Base-by-base conservation (phyloP, 2,797 vertebrate genomes). In the Holocentrus rufus region DNA sequence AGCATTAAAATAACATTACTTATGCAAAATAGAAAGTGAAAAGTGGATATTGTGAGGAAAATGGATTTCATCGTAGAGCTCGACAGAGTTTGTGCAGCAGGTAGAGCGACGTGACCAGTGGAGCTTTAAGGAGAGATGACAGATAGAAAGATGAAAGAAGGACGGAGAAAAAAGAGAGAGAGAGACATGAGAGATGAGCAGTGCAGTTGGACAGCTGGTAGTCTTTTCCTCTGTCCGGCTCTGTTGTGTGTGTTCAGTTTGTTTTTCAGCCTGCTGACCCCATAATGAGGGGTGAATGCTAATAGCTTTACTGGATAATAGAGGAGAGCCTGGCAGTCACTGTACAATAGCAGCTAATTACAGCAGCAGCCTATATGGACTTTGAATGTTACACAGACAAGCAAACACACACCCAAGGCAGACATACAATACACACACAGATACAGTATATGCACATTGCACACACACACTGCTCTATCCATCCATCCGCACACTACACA, bases 1-100 rank as follows among this genome's bases (percentile, higher is more conserved):
- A 39, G 60, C 72, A 65, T 74, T 83, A 74, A 77, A 78, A 85
- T 78, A 72, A 47, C 52, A 69, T 82, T 74, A 74, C 59, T 84
- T 59, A 67, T 75, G 62, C 68, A 69, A 82, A 79, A 58, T 31
- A 69, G 53, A 86, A 36, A 56, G 49, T 49, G 22, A 49, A 59
- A 42, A 59, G 53, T 57, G 18, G 44, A n/a, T 46, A 2, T 44
- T 22, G 42, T 75, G 49, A 68, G 49, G 20, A 50, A 61, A 76
- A 23, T 46, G 42, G 50, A 17, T n/a, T 27, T 27, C 4, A 27
- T 27, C 27, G 27, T 64, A 9, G 7, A 54, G 42, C 52, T 69
- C 13, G 31, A 72, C 63, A 61, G 2, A 52, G 46, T 39, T 49
- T 22, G 67, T 56, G n/a, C 30, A 54, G 63, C 60, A 58, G 57